Evolutionary conservation across 92 coral and sea anemone genomes (phyloP), one percentile per base, ranked within the genome.

Genomic region (Parazoanthus atlanticus): DNA sequence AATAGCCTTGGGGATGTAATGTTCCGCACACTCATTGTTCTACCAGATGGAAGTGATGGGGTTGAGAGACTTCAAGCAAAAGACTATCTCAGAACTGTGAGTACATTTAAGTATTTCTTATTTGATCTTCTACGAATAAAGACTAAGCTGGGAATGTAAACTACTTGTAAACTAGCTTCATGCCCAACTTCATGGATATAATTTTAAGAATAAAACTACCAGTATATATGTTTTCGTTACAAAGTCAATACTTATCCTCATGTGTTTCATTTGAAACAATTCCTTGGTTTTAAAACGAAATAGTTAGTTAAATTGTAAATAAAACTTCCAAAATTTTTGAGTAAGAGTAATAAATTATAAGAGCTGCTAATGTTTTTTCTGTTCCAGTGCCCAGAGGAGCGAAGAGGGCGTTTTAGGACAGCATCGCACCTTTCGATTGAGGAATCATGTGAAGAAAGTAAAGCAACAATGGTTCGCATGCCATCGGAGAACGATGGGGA

Each of bases 11-110:
- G 87, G 5, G 87, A 84, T 70, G 49, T 21, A 31, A 26, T 84
- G 87, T 84, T 84, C 43, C 79, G 79, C n/a, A 84, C 87, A n/a
- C 79, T 84, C 16, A 46, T 84, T 69, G 87, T 84, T 69, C 17
- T 46, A 31, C 78, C 74, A 46, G 87, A 23, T 4, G 29, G 19
- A 6, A 16, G 16, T 29, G 66, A 28, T 25, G 26, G 28, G 67
- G 29, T 28, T 31, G 29, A 43, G 28, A 84, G 54, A 84, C 40
- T 84, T n/a, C 87, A 84, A 84, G 87, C 78, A 43, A 84, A 46
- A 30, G 67, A 69, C 26, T 84, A 84, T 25, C 79, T 84, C 10
- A 74, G 21, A 29, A 19, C 10, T 29, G 87, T 84, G 66, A 84
- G 87, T 69, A 29, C 30, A 29, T 23, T 25, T 5, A 16, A 13